Evolutionary conservation across 2,888 invertebrate genomes (phyloP), one percentile per base, ranked within the genome.

Genomic region (Tenthredo livida): DNA sequence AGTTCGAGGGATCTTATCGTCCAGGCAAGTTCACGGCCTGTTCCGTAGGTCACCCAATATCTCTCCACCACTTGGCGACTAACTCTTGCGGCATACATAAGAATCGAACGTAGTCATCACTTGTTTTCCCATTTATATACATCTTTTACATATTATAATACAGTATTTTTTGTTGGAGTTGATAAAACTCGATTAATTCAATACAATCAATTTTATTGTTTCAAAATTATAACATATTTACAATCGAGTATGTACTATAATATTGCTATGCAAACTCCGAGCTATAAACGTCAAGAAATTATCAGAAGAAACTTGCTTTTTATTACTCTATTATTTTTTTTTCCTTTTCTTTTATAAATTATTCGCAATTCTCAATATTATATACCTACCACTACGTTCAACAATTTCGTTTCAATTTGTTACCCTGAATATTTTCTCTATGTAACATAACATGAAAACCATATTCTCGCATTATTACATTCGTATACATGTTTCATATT

Each of bases 1-100:
- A 29, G 80, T 80, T 80, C 12, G 83, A 83, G 67, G 83, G 83
- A 83, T 83, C 83, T 83, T 83, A 83, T 83, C 83, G 83, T 83
- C 67, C 47, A 83, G 65, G 54, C 83, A 83, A 83, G 83, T 83
- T 83, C 83, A 83, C 83, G 83, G 83, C 43, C 83, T 83, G 29
- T 80, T 29, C 47, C 65, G 83, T 83, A 83, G 83, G 83, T 83
- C 83, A 83, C n/a, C 47, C 83, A 33, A 70, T 83, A 25, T 83
- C 65, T 12, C 25, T 67, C 67, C 29, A 21, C 29, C 7, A 67
- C 67, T 67, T 67, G 29, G 0, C 6, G 21, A 21, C 10, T 10
- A 33, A 12, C 9, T 67, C 67, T 67, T 29, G 67, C 67, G 67
- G 25, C 25, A 67, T 29, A 29, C 29, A 25, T 67, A 21, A 75